Evolutionary conservation across 2,113 vertebrate genomes (phyloP).

Genomic region (Pituophis catenifer): DNA sequence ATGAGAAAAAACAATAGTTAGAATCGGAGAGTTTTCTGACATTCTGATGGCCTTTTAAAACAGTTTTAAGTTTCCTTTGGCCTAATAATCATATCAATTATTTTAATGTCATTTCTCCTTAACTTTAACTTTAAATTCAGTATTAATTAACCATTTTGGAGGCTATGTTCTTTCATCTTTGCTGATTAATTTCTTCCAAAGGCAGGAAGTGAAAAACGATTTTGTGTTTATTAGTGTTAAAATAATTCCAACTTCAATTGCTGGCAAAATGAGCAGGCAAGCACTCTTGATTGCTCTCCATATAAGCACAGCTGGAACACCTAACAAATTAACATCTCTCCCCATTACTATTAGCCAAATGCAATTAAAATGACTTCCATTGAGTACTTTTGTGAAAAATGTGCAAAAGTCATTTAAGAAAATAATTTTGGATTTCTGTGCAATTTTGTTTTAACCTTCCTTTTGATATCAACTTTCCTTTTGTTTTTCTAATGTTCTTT

Average conservation of each 20-base stretch:
- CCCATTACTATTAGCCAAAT: slow-evolving; percentile 19
- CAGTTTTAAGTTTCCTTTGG: not conserved
- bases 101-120: slow-evolving; percentile 16
- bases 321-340: not conserved
- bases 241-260: slow-evolving; percentile 20
- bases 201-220: slow-evolving; percentile 27
- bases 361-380: slow-evolving; percentile 26
- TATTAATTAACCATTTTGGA: slow-evolving; percentile 27
- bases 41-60: not conserved
- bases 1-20: not conserved
- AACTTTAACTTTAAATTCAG: slow-evolving; percentile 16
- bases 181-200: slow-evolving; percentile 30
- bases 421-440: not conserved
- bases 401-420: slow-evolving; percentile 12
- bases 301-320: slow-evolving; percentile 23
- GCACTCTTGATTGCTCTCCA: slow-evolving; percentile 17
- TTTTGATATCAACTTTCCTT: not conserved
- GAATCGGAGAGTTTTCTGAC: not conserved
- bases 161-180: not conserved
- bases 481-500: not conserved
- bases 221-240: slow-evolving; percentile 27
- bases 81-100: slow-evolving; percentile 4
- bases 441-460: not conserved
- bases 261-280: slow-evolving; percentile 20
- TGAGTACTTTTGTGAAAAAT: not conserved